Percentiles rank a stretch among this genome's conserved stretches.
phyloP scores from a whole-genome alignment of 2,113 vertebrate species.

The Notarius quadriscutis region DNA sequence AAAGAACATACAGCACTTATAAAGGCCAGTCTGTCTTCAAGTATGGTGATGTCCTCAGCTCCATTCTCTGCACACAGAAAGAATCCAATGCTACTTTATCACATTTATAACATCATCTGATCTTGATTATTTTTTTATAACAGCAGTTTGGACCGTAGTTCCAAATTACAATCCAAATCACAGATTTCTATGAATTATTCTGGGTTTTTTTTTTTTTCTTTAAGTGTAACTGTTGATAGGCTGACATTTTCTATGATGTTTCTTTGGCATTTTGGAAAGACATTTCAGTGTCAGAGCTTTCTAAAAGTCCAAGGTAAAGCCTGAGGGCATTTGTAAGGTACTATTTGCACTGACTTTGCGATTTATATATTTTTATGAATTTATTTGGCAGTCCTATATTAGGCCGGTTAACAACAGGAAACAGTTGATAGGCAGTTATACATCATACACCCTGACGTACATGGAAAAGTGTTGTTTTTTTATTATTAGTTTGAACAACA shows the following conservation, averaged over 20 bases:
- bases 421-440: too few relatives aligned
- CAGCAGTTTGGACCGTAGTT: background rate
- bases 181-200: background rate
- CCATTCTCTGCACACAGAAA: constrained; percentile 51
- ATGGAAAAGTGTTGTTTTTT: too few relatives aligned
- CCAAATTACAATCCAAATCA: background rate
- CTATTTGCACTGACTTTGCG: too few relatives aligned
- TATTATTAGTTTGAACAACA: too few relatives aligned
- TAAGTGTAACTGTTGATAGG: background rate
- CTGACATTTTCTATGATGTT: background rate
- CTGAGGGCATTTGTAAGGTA: too few relatives aligned
- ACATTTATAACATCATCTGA: background rate
- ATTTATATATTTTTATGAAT: too few relatives aligned
- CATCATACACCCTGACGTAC: too few relatives aligned
- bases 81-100: background rate
- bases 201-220: background rate
- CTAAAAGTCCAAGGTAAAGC: too few relatives aligned
- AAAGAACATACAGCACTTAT: constrained; percentile 58
- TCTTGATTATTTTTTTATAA: background rate
- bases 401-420: too few relatives aligned
- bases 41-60: constrained; percentile 60
- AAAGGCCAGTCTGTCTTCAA: constrained; percentile 56
- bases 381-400: too few relatives aligned
- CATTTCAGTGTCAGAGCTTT: background rate
- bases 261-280: background rate